A percentile compares a stretch with the other conserved stretches of the same genome.
Evolutionary conservation across 2,113 vertebrate species (phyloP).

Genomic region (Leuciscus idus): DNA sequence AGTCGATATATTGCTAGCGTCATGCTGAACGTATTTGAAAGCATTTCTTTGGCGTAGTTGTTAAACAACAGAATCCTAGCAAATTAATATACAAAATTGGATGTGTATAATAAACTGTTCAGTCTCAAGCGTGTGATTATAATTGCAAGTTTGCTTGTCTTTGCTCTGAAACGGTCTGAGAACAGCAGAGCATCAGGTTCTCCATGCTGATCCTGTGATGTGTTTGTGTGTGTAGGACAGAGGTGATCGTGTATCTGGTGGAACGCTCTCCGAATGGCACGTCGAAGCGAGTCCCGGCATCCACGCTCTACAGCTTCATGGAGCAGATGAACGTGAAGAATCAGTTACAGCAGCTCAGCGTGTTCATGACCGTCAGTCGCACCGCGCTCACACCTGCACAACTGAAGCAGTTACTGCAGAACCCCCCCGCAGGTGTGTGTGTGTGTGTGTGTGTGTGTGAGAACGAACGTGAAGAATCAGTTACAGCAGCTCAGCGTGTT

Average conservation of each 20-base stretch:
- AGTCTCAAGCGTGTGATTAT: neutral
- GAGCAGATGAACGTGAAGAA: conserved; percentile 88
- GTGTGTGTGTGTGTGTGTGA: too few species aligned
- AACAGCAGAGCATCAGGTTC: too few species aligned
- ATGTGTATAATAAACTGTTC: neutral
- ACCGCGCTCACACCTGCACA: conserved; percentile 91
- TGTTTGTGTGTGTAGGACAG: conserved; percentile 78
- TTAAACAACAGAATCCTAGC: too few species aligned
- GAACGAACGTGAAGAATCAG: too few species aligned
- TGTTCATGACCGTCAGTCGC: conserved; percentile 84
- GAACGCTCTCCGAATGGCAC: conserved; percentile 94
- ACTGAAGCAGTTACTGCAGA: conserved; percentile 92
- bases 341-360: conserved; percentile 88
- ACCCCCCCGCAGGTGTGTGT: conserved; percentile 86
- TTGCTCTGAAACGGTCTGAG: too few species aligned
- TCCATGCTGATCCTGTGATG: too few species aligned
- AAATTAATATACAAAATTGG: too few species aligned
- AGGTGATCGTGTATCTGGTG: conserved; percentile 92
- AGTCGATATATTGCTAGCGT: too few species aligned
- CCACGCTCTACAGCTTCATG: conserved; percentile 81
- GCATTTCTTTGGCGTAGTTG: too few species aligned
- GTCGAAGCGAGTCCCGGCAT: conserved; percentile 88
- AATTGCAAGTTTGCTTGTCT: neutral
- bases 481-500: too few species aligned
- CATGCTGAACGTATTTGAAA: too few species aligned